Evolutionary conservation across 2,888 invertebrate genomes (phyloP).

Genomic region (Aelia acuminata): DNA sequence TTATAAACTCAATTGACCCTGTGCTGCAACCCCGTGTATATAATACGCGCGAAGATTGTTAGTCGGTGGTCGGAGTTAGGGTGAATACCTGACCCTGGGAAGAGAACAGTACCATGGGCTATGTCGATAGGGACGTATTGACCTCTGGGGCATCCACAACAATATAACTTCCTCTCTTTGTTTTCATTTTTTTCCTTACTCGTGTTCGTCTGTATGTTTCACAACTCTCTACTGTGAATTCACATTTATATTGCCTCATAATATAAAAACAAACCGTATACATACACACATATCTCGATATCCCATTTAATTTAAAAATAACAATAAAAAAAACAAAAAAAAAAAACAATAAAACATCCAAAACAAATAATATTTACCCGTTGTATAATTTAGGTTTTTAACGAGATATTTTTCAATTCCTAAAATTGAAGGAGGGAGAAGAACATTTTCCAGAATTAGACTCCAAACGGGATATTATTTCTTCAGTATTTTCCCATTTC

Average conservation of each 20-base stretch:
- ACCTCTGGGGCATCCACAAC: constrained; percentile 16
- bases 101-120: neutral
- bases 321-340: too few relatives aligned
- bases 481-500: constrained; percentile 30
- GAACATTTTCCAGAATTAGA: constrained; percentile 16
- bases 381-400: neutral
- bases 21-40: neutral
- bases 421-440: neutral
- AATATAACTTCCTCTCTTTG: neutral
- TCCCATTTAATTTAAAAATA: too few relatives aligned
- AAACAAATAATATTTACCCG: neutral
- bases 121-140: constrained; percentile 26
- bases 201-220: neutral
- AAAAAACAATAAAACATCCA: too few relatives aligned
- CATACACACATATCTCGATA: too few relatives aligned
- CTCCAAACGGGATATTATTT: constrained; percentile 37
- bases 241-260: neutral
- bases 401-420: neutral
- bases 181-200: neutral
- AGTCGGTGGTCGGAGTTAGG: neutral
- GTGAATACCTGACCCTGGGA: neutral
- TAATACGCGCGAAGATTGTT: neutral
- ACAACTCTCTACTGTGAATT: neutral
- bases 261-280: too few relatives aligned
- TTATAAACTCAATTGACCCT: too few relatives aligned